These are phyloP conservation scores for Meriones unguiculatus DNA, from an alignment of 2,113 vertebrate species.

Conservation along the genomic window DNA sequence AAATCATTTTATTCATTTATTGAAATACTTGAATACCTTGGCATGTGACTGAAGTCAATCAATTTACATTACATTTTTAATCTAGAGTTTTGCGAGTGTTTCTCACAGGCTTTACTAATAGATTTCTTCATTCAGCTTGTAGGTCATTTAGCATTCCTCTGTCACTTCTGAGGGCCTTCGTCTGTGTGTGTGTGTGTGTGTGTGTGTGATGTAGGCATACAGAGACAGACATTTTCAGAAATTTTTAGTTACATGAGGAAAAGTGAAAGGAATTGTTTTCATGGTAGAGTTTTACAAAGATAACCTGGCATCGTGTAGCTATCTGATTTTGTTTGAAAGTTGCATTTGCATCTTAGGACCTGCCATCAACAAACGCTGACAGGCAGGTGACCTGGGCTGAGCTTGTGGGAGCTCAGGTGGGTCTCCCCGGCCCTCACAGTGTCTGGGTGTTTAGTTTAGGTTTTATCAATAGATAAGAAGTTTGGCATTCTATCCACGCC, in stretches of 20 bases:
- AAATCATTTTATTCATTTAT: background rate
- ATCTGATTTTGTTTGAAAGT: slow-evolving; percentile 24
- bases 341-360: background rate
- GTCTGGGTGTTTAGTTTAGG: background rate
- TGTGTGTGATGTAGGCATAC: background rate
- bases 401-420: background rate
- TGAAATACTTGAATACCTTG: background rate
- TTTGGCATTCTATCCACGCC: background rate
- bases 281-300: slow-evolving; percentile 9
- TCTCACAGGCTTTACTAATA: background rate
- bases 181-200: background rate
- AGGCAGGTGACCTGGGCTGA: rapidly evolving
- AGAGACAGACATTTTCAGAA: background rate
- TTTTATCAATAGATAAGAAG: background rate
- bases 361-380: background rate
- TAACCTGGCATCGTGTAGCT: background rate
- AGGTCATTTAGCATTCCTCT: background rate
- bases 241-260: background rate
- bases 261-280: background rate
- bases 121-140: background rate
- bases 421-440: rapidly evolving
- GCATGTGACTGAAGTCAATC: background rate
- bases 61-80: background rate
- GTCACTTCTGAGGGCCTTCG: background rate
- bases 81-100: too few species aligned